A percentile compares a stretch with the other conserved stretches of the same genome.
Conservation (phyloP, 2,113 vertebrate species). For the Lucifuga dentata region DNA sequence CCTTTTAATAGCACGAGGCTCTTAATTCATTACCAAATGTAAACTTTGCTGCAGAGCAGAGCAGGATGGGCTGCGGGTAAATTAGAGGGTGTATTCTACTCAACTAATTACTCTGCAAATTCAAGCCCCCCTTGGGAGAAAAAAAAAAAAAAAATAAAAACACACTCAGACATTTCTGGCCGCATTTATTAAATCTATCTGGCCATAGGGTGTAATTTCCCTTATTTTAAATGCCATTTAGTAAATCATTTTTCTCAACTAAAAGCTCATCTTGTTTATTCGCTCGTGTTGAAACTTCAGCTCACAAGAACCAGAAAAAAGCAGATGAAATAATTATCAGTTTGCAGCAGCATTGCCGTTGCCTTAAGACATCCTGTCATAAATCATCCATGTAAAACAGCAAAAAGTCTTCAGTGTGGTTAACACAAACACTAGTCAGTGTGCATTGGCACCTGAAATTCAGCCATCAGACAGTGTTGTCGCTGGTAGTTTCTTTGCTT, state of each 20-base stretch:
- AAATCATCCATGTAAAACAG: background rate
- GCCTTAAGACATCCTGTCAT: background rate
- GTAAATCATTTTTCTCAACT: constrained; percentile 2
- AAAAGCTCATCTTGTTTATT: constrained; percentile 19
- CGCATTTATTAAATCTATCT: constrained; percentile 53
- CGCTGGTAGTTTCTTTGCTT: constrained; percentile 48
- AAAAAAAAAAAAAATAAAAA: constrained; percentile 1
- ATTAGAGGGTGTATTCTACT: constrained; percentile 73
- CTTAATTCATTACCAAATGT: constrained; percentile 81
- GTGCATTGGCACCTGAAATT: constrained; percentile 25
- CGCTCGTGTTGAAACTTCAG: constrained; percentile 11
- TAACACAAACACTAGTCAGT: background rate
- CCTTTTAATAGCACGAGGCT: constrained; percentile 73
- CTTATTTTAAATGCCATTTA: constrained; percentile 34
- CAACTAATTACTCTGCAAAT: constrained; percentile 79
- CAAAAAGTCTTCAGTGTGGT: background rate
- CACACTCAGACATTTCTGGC: constrained; percentile 45
- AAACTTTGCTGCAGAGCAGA: constrained; percentile 72
- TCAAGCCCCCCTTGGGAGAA: constrained; percentile 52
- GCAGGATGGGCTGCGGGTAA: constrained; percentile 56
- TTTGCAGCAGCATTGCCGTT: background rate
- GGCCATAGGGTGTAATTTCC: constrained; percentile 42
- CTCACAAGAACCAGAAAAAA: constrained; percentile 13
- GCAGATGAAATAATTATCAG: background rate
- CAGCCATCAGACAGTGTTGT: constrained; percentile 25